Conservation (phyloP, 1,140 invertebrate species). For the Pachypeltis micranthus region DNA sequence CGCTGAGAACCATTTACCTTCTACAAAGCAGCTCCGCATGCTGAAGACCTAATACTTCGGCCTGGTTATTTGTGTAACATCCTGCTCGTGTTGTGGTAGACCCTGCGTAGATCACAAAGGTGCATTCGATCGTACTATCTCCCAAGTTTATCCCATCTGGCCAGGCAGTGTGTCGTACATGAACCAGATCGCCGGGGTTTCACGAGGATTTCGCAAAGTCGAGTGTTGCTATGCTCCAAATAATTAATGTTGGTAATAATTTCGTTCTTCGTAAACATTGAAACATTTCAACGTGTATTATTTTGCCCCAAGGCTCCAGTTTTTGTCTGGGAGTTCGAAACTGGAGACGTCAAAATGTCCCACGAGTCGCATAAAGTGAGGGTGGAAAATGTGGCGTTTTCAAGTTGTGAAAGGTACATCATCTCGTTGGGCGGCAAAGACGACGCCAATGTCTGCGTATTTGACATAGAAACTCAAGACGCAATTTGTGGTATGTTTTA, state of each 20-base stretch:
- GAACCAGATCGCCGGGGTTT: background rate
- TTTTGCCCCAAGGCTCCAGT: slow-evolving; percentile 49
- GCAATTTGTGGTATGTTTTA: slow-evolving; percentile 50
- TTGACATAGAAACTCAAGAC: slow-evolving; percentile 49
- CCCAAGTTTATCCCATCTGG: no score
- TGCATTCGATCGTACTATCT: no score
- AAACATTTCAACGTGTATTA: slow-evolving; percentile 10
- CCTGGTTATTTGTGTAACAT: no score
- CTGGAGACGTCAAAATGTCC: slow-evolving; percentile 44
- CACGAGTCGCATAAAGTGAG: slow-evolving; percentile 76
- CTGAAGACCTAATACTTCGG: no score
- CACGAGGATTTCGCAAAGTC: background rate
- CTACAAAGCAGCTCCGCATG: no score
- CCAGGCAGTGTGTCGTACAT: no score
- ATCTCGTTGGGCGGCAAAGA: slow-evolving; percentile 79
- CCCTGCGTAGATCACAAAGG: no score
- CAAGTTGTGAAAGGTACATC: slow-evolving; percentile 63
- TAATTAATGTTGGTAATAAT: no score
- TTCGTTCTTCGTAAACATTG: no score
- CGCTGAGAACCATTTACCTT: no score
- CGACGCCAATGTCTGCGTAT: slow-evolving; percentile 68
- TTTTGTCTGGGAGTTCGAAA: slow-evolving; percentile 75
- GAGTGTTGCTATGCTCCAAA: no score
- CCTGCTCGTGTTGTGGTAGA: no score
- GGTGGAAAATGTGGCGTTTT: slow-evolving; percentile 70